phyloP scores from a whole-genome alignment of 2,888 invertebrate genomes.

The Saturnia pavonia region DNA sequence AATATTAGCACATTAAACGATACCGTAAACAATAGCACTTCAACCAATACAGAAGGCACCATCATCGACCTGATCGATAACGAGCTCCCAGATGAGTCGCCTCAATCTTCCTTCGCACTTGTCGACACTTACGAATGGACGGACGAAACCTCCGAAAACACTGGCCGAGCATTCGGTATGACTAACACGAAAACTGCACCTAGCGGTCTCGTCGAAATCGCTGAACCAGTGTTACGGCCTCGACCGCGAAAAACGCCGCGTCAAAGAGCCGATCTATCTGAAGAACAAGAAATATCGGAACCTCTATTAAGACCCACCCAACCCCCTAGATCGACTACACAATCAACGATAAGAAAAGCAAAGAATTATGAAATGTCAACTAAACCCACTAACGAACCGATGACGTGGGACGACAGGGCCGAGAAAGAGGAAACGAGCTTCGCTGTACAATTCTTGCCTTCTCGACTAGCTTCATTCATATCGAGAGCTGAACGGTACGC shows the following conservation, averaged over 20 bases:
- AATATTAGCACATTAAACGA: slow-evolving; percentile 44
- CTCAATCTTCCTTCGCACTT: slow-evolving; percentile 62
- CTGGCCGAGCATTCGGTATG: slow-evolving; percentile 84
- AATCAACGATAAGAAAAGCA: slow-evolving; percentile 58
- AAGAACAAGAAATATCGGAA: slow-evolving; percentile 84
- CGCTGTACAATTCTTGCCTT: slow-evolving; percentile 90
- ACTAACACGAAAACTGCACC: slow-evolving; percentile 73
- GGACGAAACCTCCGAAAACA: slow-evolving; percentile 65
- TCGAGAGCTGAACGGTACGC: slow-evolving; percentile 92
- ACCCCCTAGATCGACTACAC: slow-evolving; percentile 57
- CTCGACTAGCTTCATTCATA: slow-evolving; percentile 88
- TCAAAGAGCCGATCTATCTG: slow-evolving; percentile 72
- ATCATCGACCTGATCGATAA: slow-evolving; percentile 64
- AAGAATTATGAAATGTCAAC: slow-evolving; percentile 74
- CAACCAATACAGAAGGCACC: slow-evolving; percentile 47
- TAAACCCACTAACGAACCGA: slow-evolving; percentile 64
- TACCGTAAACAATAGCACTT: slow-evolving; percentile 47
- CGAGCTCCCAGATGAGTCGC: slow-evolving; percentile 68
- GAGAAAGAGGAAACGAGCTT: slow-evolving; percentile 71
- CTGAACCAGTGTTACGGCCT: slow-evolving; percentile 87
- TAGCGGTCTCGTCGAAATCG: slow-evolving; percentile 83
- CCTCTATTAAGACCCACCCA: slow-evolving; percentile 82
- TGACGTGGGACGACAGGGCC: slow-evolving; percentile 53
- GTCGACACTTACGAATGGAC: slow-evolving; percentile 79
- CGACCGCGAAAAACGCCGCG: slow-evolving; percentile 80